Base-by-base conservation (phyloP, 2,113 vertebrate species). In the Sapajus apella region DNA sequence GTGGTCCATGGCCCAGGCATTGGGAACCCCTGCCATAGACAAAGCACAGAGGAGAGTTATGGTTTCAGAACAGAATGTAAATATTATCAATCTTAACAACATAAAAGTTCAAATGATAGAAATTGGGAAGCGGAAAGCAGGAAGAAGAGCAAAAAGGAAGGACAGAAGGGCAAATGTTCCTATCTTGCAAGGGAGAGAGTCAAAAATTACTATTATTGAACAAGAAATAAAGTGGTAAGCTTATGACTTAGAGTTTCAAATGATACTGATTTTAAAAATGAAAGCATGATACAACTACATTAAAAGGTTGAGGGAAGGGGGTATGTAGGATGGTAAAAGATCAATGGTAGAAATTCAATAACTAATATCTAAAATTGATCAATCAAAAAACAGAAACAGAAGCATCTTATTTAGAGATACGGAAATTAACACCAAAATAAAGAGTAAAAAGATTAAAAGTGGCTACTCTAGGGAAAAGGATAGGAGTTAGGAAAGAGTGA, bases 351-450 rank as follows among this genome's bases (percentile, higher is more conserved):
- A 82, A 82, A 79, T 61, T 79, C 14, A 88, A 25, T 43, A 85
- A 83, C 14, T 75, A 50, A 70, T 58, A 77, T 77, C 58, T 73
- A 82, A 89, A 92, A 61, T 1, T 73, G 9, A 30, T 72, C 56
- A 76, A 55, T 43, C 13, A 30, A 81, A 87, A 83, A 68, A 21
- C 9, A 87, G 9, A 82, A 85, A 18, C 30, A n/a, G 35, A 87
- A 84, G 72, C 21, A 56, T 40, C 85, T 87, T 85, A 58, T 61
- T 81, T 89, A 75, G 30, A 90, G 5, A 47, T 25, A 58, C n/a
- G 66, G 25, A 23, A 88, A 64, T 45, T 72, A 96, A 27, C 17
- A 50, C n/a, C 50, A 83, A 95, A 86, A 79, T 56, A 95, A 87
- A n/a, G 0, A 82, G 23, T 64, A 10, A 93, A 77, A 81, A 40